Evolutionary conservation across 92 coral and sea anemone species (phyloP), one percentile per base, ranked within the genome.

Genomic region (Scolanthus callimorphus): DNA sequence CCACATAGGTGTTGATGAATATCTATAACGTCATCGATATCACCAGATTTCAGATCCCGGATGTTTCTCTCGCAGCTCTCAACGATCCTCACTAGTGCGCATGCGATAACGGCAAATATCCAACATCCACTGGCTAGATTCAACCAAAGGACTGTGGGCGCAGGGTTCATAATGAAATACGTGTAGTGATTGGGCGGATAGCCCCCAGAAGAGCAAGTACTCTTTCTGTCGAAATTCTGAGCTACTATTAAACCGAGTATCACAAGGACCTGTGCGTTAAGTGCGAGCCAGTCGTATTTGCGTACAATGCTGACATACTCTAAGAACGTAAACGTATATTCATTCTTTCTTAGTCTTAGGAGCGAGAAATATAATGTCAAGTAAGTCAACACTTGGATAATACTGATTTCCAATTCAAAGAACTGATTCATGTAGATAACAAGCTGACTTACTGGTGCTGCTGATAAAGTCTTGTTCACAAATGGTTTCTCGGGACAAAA

Each of bases 81-180:
- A 19, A 46, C 22, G 4, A 46, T 11, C 11, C 6, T 46, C 17
- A 11, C 19, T 19, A 46, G 23, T 46, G 52, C 52, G 52, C 52
- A 46, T 46, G 52, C 23, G 19, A 46, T 20, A 4, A 46, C 23
- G 52, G 52, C 52, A 20, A 46, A 46, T 19, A 46, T 19, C 52
- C 52, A 46, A 19, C 52, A 46, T 4, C 52, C 23, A 21, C 52
- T 46, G 52, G 17, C 19, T 21, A 46, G 52, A 21, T 21, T 9
- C 17, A 46, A 6, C 52, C 52, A 46, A 9, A 21, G 4, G 4
- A 20, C 11, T 4, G 11, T 46, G 8, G 52, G 52, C 4, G 17
- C 23, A 4, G 52, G 52, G 23, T 46, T 6, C 12, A 46, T 46
- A 11, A 46, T 9, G 52, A 46, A 11, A 21, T 6, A 6, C 22